Base-by-base conservation (phyloP, 1,140 invertebrate species). In the Heliconius eleuchia region DNA sequence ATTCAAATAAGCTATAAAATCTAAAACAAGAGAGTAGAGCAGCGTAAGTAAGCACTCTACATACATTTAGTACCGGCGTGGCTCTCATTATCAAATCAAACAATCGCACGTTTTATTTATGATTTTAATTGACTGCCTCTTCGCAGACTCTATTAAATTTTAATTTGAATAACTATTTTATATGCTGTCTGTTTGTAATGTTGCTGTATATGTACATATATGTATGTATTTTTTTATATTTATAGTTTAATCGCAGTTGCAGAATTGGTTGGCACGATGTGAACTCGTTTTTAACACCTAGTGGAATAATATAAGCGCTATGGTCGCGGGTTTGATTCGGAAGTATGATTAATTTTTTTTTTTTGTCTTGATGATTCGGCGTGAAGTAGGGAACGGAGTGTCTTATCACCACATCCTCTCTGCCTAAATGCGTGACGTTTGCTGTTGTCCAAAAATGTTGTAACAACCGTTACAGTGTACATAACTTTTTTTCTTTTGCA, bases 71-170 rank as follows among this genome's bases (percentile, higher is more conserved):
- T 18, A 19, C 52, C 55, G 8, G 7, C 18, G 19, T 7, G n/a
- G n/a, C n/a, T 7, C n/a, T 66, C 27, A 66, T 66, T 66, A 66
- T 66, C 11, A 66, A 66, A 66, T 66, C 60, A 66, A 66, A 66
- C 60, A 66, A 66, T 66, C 23, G 60, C 2, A 27, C 23, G 27
- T 66, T 66, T 66, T 66, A 66, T 66, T 27, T 60, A n/a, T 11
- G 23, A 11, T 60, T 60, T n/a, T 23, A 60, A 66, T 30, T 30
- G 23, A 66, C 60, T 30, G 27, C 13, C 11, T 30, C 27, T 66
- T 4, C 27, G 30, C 23, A 66, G 60, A 30, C 60, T 66, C 23
- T 66, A 66, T 27, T 27, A 66, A 30, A 66, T 66, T 66, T 66
- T 27, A 66, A 30, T 66, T 60, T 27, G n/a, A 60, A 23, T 60